These are phyloP conservation scores for Mus caroli DNA, from an alignment of 2,797 vertebrate genomes.

Conservation along the genomic window DNA sequence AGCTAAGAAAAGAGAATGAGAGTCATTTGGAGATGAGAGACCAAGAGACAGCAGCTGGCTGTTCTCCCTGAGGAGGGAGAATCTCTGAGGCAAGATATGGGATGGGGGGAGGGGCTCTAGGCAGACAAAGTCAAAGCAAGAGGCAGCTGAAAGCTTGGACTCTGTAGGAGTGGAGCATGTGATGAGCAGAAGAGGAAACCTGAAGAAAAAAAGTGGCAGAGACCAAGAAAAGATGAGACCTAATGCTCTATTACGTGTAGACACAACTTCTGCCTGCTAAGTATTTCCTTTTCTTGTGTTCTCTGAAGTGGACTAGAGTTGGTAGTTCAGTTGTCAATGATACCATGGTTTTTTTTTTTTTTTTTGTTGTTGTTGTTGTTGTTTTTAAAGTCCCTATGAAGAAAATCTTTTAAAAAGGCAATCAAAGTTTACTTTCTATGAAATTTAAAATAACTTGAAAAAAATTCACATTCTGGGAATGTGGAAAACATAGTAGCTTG, in stretches of 20 bases:
- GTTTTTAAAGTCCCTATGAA: not conserved
- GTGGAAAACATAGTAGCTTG: not conserved
- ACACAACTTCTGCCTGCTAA: not conserved
- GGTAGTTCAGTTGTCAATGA: not conserved
- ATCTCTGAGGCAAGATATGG: not conserved
- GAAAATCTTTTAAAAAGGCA: not conserved
- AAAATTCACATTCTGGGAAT: not conserved
- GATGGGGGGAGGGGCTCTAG: accelerated
- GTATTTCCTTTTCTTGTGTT: not conserved
- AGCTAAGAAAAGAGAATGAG: not conserved
- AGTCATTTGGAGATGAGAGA: not conserved
- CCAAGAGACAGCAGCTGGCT: not conserved
- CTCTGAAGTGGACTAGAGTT: not conserved
- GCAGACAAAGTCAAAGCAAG: not conserved
- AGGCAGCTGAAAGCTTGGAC: not conserved
- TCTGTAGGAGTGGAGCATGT: not conserved
- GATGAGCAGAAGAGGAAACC: not conserved
- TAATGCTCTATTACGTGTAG: not conserved
- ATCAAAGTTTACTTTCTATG: not conserved
- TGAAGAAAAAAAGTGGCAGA: not conserved
- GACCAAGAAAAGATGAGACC: not conserved
- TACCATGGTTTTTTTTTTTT: too few relatives aligned
- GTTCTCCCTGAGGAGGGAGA: not conserved
- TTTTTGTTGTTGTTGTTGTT: too few relatives aligned
- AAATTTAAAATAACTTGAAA: conserved; percentile 52